Evolutionary conservation across 1,140 invertebrate species (phyloP), one percentile per base, ranked within the genome.

Genomic region (Schlechtendalia chinensis): DNA sequence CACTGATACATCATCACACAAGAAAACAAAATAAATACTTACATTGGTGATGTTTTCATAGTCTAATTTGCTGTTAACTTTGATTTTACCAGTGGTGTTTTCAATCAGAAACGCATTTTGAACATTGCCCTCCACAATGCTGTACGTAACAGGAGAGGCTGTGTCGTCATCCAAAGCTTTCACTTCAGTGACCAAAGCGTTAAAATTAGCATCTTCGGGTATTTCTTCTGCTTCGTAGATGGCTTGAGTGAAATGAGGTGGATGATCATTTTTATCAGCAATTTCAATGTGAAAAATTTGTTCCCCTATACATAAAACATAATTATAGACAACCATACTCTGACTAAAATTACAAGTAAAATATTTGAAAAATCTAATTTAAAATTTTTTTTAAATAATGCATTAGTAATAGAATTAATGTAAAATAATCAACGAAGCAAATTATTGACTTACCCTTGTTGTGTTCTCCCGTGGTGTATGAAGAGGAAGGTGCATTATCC

Each of bases 221-320:
- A 97, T 91, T 27, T 90, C 89, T 83, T 93, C 91, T 0, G 93
- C 92, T 8, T 90, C 88, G 86, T 96, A 96, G 0, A 89, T 87
- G 0, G 88, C 84, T 83, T 92, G 87, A 17, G 90, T 91, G 85
- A 96, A 96, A 82, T 90, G 89, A 0, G 94, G 94, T 14, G 91
- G 89, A 86, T 96, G 96, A 85, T 96, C 96, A 84, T 96, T 96
- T 85, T 93, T 94, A 86, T 98, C 96, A 14, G 92, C 93, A 65
- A 98, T 96, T 84, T 92, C 90, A 82, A 97, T 94, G 81, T 91
- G 88, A 84, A 96, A 95, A 75, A 90, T 89, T 87, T 93, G 91
- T 81, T 91, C 88, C 6, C 91, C 86, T 86, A 83, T 58, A 82
- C 16, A 63, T 50, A 50, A 11, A 50, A 50, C 1, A 50, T 50